Evolutionary conservation across 1,140 invertebrate genomes (phyloP), one percentile per base, ranked within the genome.

Genomic region (Drosophila varians): DNA sequence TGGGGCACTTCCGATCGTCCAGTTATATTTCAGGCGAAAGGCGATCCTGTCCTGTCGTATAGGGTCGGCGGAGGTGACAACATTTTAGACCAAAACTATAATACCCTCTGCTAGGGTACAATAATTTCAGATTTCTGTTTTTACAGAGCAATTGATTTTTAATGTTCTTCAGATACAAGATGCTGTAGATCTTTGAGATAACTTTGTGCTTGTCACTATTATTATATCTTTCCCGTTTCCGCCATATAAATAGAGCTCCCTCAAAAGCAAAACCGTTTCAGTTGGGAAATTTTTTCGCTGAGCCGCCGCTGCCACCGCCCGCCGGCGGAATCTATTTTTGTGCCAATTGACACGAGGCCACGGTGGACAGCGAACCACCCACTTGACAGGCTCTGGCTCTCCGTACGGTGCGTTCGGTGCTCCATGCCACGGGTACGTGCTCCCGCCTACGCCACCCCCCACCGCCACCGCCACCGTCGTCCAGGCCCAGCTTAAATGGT

Each of bases 341-440:
- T 68, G 65, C 49, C 79, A 84, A 83, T 83, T 83, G 60, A 61
- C 64, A 47, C 77, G 73, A 80, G 77, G 77, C 77, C 73, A 34
- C 28, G 42, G 28, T 25, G 31, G 9, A 21, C 31, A 12, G 8
- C 52, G 18, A 19, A 21, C 56, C 78, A 78, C 60, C 71, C 60
- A 83, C 74, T 66, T 73, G 71, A 71, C 74, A 68, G 68, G 58
- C 47, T 69, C 21, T 45, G 14, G n/a, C 14, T 38, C 36, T 38
- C 21, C 8, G 26, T n/a, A 18, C 43, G n/a, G n/a, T 49, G 16
- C 43, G 21, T 19, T 25, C 49, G 26, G 11, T 18, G 38, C 40
- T 58, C 64, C 42, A 40, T 38, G 25, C 31, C 12, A 21, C 26
- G 14, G 21, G 43, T 46, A 21, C 34, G 49, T 55, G 28, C 21